These are phyloP conservation scores for Bubo scandiacus DNA, from an alignment of 2,113 vertebrate genomes.

Conservation along the genomic window DNA sequence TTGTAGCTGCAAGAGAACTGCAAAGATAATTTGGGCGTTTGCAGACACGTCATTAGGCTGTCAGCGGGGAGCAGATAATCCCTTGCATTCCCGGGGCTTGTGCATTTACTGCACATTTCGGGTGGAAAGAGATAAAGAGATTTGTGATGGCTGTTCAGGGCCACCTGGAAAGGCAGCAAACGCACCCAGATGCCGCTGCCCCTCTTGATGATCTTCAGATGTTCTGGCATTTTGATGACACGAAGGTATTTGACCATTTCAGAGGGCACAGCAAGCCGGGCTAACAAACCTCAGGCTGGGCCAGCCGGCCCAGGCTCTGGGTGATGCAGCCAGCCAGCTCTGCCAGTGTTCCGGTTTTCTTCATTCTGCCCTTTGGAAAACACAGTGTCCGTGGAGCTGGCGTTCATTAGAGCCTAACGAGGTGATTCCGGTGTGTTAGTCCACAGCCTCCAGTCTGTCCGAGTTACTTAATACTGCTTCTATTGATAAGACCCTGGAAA, in stretches of 20 bases:
- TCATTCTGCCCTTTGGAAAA: not conserved
- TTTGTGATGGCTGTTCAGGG: not conserved
- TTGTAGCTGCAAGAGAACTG: not conserved
- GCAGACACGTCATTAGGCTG: not conserved
- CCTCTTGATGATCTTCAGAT: rapidly evolving
- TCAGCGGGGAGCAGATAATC: not conserved
- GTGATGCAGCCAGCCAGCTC: not conserved
- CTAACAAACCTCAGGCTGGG: rapidly evolving
- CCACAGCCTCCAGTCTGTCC: not conserved
- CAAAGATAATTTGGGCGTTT: not conserved
- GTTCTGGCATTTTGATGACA: not conserved
- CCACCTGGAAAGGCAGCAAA: not conserved
- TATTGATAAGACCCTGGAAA: not conserved
- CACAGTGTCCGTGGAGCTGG: rapidly evolving
- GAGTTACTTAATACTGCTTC: not conserved
- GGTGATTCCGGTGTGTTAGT: not conserved
- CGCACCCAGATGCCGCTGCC: rapidly evolving
- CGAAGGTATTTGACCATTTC: rapidly evolving
- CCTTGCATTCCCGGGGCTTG: not conserved
- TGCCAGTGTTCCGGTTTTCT: rapidly evolving
- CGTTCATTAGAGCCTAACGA: not conserved
- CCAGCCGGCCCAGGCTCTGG: rapidly evolving
- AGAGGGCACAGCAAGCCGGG: rapidly evolving
- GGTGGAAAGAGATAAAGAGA: not conserved
- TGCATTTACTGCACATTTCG: rapidly evolving